These are phyloP conservation scores for Hucho hucho DNA, from an alignment of 2,113 vertebrate species.

Conservation along the genomic window DNA sequence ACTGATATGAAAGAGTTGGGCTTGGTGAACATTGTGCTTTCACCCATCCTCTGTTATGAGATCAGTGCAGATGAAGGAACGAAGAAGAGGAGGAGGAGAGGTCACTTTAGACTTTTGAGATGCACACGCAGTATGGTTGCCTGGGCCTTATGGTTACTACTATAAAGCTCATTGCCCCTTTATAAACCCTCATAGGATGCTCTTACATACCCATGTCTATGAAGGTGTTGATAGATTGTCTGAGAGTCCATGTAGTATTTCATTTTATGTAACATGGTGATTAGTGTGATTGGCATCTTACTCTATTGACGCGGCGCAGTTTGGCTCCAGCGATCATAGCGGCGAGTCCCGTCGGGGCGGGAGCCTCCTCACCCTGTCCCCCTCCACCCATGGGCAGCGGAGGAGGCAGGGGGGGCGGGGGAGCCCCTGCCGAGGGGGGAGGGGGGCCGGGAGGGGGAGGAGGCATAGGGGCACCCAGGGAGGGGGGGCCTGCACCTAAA, in stretches of 20 bases:
- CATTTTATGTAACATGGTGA: no score
- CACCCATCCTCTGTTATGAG: no score
- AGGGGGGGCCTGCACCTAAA: conserved; percentile 68
- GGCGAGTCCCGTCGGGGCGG: conserved; percentile 82
- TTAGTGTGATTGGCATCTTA: conserved; percentile 59
- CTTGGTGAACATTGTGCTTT: no score
- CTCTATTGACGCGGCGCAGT: conserved; percentile 92
- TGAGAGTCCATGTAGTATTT: background rate
- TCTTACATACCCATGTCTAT: background rate
- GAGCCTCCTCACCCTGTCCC: conserved; percentile 77
- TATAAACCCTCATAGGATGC: no score
- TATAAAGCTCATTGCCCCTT: no score
- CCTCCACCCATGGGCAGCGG: conserved; percentile 75
- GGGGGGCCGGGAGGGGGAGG: conserved; percentile 72
- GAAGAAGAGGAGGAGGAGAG: no score
- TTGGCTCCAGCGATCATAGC: conserved; percentile 97
- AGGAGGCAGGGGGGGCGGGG: conserved; percentile 82
- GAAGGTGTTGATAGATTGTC: background rate
- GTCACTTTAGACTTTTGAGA: no score
- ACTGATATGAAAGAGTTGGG: no score
- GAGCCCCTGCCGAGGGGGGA: conserved; percentile 77
- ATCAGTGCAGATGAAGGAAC: no score
- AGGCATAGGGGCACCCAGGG: conserved; percentile 82
- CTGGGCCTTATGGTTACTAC: no score
- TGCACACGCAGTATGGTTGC: no score